Percentiles rank a stretch among this genome's conserved stretches.
Conservation (phyloP, 2,113 vertebrate species). For the Siphamia tubifer region DNA sequence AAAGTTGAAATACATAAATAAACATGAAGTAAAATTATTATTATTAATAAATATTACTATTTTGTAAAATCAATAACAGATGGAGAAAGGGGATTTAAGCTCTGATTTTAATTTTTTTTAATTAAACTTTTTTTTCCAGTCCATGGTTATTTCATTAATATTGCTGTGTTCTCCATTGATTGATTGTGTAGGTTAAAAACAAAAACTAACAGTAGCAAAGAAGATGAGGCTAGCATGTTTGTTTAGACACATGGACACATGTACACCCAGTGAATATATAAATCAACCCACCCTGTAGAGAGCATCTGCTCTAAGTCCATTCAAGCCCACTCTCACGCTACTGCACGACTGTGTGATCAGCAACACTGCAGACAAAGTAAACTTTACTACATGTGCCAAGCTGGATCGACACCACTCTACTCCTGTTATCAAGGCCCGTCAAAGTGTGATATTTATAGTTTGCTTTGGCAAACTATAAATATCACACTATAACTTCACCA, state of each 20-base stretch:
- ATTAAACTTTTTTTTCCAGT: too few relatives aligned
- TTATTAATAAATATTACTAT: too few relatives aligned
- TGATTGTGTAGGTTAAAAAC: too few relatives aligned
- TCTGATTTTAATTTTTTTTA: too few relatives aligned
- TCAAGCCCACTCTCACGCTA: slow-evolving; percentile 38
- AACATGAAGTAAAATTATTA: too few relatives aligned
- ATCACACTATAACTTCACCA: slow-evolving; percentile 53
- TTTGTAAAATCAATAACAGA: too few relatives aligned
- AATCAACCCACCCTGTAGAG: slow-evolving; percentile 22
- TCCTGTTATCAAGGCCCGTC: slow-evolving; percentile 41
- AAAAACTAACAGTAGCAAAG: background rate
- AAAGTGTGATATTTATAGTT: too few relatives aligned
- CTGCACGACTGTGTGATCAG: background rate
- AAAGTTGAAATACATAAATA: too few relatives aligned
- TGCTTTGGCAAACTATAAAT: slow-evolving; percentile 67
- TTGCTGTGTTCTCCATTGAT: too few relatives aligned
- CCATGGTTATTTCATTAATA: too few relatives aligned
- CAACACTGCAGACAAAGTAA: background rate
- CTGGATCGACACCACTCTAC: background rate
- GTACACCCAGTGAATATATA: slow-evolving; percentile 3
- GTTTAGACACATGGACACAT: background rate
- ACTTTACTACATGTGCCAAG: background rate
- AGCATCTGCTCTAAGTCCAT: slow-evolving; percentile 54
- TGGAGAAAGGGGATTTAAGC: too few relatives aligned
- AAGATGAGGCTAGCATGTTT: background rate